These are phyloP conservation scores for Drosophila kepulauana DNA, from an alignment of 1,140 invertebrate genomes.

Conservation along the genomic window DNA sequence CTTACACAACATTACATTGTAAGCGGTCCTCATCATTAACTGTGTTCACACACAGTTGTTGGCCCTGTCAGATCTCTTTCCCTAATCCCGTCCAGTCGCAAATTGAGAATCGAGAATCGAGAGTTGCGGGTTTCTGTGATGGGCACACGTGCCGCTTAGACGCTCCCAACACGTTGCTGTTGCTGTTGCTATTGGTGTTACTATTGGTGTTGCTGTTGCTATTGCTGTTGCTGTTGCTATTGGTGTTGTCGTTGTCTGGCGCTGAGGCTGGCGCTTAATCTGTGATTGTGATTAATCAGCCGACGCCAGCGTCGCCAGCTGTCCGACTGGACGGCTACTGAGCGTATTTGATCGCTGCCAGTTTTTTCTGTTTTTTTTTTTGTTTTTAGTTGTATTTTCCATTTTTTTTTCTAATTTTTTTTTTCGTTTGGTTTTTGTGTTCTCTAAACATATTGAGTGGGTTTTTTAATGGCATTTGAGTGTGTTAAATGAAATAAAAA, in stretches of 20 bases:
- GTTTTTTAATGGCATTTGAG: conserved; percentile 70
- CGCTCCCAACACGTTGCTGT: conserved; percentile 32
- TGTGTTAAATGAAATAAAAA: conserved; percentile 77
- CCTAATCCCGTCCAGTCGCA: neutral
- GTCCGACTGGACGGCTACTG: conserved; percentile 63
- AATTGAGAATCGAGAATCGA: neutral
- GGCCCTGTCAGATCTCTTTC: neutral
- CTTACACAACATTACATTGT: conserved; percentile 13
- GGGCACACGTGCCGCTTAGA: conserved; percentile 51
- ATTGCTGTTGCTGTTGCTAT: neutral
- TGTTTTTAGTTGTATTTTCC: conserved; percentile 47
- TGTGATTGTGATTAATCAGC: conserved; percentile 78
- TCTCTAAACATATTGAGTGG: conserved; percentile 70
- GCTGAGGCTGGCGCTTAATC: conserved; percentile 71
- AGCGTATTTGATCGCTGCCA: conserved; percentile 68
- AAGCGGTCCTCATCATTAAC: neutral
- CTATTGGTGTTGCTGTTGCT: neutral
- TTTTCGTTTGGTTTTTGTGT: conserved; percentile 43
- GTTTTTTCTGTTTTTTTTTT: conserved; percentile 15
- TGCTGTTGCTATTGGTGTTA: neutral
- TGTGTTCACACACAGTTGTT: neutral
- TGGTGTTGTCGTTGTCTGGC: conserved; percentile 25
- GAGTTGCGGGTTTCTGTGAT: neutral
- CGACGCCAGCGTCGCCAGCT: conserved; percentile 63
- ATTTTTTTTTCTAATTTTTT: conserved; percentile 23